Percentiles rank a stretch among this genome's conserved stretches.
These are phyloP conservation scores for Molanna angustata DNA, from an alignment of 2,888 invertebrate genomes.

Conservation along the genomic window DNA sequence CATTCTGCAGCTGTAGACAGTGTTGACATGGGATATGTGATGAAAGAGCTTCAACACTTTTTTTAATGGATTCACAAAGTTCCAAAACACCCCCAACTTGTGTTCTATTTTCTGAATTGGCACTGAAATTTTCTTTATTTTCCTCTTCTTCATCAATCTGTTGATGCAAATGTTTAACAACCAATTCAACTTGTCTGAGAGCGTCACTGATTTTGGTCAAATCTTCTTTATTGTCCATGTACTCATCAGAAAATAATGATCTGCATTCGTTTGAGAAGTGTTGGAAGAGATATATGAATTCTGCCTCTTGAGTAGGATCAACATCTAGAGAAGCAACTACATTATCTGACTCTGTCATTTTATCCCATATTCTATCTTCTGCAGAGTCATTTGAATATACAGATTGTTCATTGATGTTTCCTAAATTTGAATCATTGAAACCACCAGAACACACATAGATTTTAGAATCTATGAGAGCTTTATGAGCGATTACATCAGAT, in stretches of 20 bases:
- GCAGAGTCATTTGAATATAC: conserved; percentile 4
- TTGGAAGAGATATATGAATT: conserved; percentile 65
- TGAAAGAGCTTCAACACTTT: conserved; percentile 51
- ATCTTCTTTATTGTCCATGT: conserved; percentile 57
- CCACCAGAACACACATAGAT: conserved; percentile 31
- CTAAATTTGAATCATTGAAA: conserved; percentile 23
- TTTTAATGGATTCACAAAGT: conserved; percentile 46
- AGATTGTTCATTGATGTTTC: conserved; percentile 17
- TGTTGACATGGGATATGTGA: conserved; percentile 52
- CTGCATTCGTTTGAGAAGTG: conserved; percentile 62
- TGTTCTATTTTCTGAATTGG: conserved; percentile 19
- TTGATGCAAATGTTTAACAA: conserved; percentile 47
- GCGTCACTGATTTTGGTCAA: conserved; percentile 55
- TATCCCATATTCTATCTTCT: conserved; percentile 33
- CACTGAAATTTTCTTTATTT: conserved; percentile 25
- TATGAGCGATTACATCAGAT: conserved; percentile 70
- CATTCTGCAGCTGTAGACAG: conserved; percentile 55
- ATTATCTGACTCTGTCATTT: conserved; percentile 39
- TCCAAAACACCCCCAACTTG: conserved; percentile 27
- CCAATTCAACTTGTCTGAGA: conserved; percentile 52
- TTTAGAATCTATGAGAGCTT: conserved; percentile 69
- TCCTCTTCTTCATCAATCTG: conserved; percentile 40
- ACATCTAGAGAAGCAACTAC: conserved; percentile 48
- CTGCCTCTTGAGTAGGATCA: conserved; percentile 61
- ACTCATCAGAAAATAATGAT: conserved; percentile 57